Evolutionary conservation across 2,888 invertebrate species (phyloP), one percentile per base, ranked within the genome.

Genomic region (Tryphoninae sp.): DNA sequence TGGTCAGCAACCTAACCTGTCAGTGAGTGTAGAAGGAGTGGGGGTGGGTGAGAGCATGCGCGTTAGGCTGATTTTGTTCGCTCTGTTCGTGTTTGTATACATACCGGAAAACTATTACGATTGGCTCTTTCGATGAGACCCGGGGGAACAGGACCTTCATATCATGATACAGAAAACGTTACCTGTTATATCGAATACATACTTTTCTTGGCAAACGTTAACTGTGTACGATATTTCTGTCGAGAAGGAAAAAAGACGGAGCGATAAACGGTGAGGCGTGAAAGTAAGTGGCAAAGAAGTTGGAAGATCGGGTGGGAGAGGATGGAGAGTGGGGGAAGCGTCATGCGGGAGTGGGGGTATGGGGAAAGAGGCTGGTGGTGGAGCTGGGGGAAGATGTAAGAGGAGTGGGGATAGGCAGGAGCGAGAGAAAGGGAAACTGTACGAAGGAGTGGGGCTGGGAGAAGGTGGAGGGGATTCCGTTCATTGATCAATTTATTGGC

Each of bases 71-170:
- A 45, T 45, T 45, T 45, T 45, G 7, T 11, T 2, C 13, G 45
- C 9, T 45, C 13, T 11, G 33, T 33, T 33, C 7, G 45, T 45
- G 13, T 45, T 45, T 13, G 3, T 13, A 45, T 45, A 13, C 11
- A 13, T 45, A 45, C 13, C 13, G 45, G 45, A 45, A 45, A 45
- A 45, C 45, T 3, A 9, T 45, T 45, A 23, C 51, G 26, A 51
- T 67, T 67, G 26, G 8, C 33, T 49, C 11, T 13, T 26, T 67
- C 49, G 22, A 67, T n/a, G 26, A 49, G 19, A 67, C 67, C 51
- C 67, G 1, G 23, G 67, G 26, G 67, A 67, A 67, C 45, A 13
- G 13, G 13, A 13, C 11, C 13, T 4, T 13, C 13, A 13, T 62
- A 62, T 45, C 40, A 2, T n/a, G 22, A 45, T 45, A 33, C 33